Evolutionary conservation across 2,888 invertebrate genomes (phyloP), one percentile per base, ranked within the genome.

Genomic region (Labia minor): DNA sequence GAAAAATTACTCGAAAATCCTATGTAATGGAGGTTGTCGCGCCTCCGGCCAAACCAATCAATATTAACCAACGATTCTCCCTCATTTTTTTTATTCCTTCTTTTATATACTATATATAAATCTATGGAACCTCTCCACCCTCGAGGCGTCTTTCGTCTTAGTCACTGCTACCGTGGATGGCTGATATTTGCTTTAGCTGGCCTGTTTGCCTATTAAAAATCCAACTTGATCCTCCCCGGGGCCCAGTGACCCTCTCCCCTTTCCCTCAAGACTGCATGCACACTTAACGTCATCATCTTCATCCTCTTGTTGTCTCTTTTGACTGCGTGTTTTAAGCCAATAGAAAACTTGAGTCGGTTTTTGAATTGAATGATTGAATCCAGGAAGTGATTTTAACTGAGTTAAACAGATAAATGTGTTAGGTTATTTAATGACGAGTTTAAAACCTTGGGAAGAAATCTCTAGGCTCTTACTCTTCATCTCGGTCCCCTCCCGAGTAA

Each of bases 361-460:
- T 49, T 49, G 49, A 49, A 49, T 49, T 49, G 49, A 49, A 49
- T 49, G 49, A 49, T 49, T 49, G 49, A 49, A 49, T 49, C 49
- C 49, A 49, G 49, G 49, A 49, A 49, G 49, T 49, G 49, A 49
- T 49, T 49, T 16, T 49, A 49, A 49, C 49, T 49, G 49, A 49
- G 49, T 49, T 49, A 49, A 49, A 49, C 49, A 49, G 49, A 49
- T 49, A 49, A 49, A 49, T 49, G 49, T 49, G 49, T 49, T 49
- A 49, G 49, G 49, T 49, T 49, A 49, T 49, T 49, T 49, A 49
- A 49, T 49, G 49, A 49, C 49, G 49, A 49, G 49, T 49, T 49
- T 49, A 49, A 49, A 49, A 49, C 49, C 49, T 49, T 49, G 49
- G 49, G 49, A 49, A 49, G 49, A 49, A 49, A 49, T 49, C 49